Percentiles rank a stretch among this genome's conserved stretches.
Conservation (phyloP, 2,888 invertebrate genomes). For the Dinocampus coccinellae region DNA sequence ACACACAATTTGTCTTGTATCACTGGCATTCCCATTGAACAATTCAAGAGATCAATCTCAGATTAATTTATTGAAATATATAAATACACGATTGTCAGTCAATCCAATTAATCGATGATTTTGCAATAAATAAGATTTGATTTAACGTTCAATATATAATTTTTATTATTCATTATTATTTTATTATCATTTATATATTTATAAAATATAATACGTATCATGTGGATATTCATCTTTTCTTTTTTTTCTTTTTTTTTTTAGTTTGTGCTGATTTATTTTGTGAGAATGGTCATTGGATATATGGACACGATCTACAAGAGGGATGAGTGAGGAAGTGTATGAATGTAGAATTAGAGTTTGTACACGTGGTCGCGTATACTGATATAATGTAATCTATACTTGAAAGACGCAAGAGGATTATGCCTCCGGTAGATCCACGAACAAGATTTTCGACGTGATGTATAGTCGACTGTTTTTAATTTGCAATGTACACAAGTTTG, state of each 20-base stretch:
- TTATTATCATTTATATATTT: background rate
- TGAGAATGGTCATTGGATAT: background rate
- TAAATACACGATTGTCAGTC: constrained; percentile 7
- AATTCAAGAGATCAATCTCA: constrained; percentile 16
- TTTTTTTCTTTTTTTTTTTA: background rate
- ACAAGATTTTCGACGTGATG: constrained; percentile 57
- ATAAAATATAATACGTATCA: too few species aligned
- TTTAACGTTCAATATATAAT: background rate
- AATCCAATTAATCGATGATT: constrained; percentile 24
- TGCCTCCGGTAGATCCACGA: constrained; percentile 61
- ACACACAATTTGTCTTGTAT: constrained; percentile 15
- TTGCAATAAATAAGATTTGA: constrained; percentile 15
- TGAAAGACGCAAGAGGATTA: constrained; percentile 55
- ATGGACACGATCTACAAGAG: background rate
- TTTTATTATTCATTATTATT: constrained; percentile 6
- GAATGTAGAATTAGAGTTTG: constrained; percentile 17
- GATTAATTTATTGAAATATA: constrained; percentile 15
- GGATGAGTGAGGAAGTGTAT: background rate
- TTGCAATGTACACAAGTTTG: too few species aligned
- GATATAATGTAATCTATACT: constrained; percentile 56
- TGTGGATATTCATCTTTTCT: too few species aligned
- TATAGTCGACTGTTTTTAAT: constrained; percentile 47
- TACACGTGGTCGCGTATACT: constrained; percentile 22
- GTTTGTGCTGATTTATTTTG: background rate
- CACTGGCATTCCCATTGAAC: background rate